These are phyloP conservation scores for Grammomys surdaster DNA, from an alignment of 2,113 vertebrate genomes.

Conservation along the genomic window DNA sequence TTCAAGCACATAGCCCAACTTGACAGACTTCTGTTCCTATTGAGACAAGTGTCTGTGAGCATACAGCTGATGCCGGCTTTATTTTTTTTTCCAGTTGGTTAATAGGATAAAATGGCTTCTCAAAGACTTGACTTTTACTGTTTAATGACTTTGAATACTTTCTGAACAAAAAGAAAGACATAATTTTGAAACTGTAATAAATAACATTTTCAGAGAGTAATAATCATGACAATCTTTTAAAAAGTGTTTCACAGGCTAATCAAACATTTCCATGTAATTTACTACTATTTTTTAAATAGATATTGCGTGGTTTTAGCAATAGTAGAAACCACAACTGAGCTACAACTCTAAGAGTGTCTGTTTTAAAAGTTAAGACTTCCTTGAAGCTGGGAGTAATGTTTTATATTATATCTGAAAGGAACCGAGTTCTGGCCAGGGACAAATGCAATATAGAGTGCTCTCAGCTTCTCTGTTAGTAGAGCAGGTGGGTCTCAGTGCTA, in stretches of 20 bases:
- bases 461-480: background rate
- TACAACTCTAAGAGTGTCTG: conserved; percentile 14
- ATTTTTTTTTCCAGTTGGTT: conserved; percentile 46
- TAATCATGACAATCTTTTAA: background rate
- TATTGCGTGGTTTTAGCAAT: background rate
- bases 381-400: background rate
- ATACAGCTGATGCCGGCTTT: conserved; percentile 40
- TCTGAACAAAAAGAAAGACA: conserved; percentile 37
- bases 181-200: conserved; percentile 41
- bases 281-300: background rate
- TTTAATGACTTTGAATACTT: conserved; percentile 40
- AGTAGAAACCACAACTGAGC: background rate
- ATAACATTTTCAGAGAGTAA: background rate
- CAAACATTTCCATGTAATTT: background rate
- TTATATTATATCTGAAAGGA: conserved; percentile 31
- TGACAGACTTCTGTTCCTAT: conserved; percentile 40
- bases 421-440: background rate
- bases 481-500: background rate
- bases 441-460: background rate
- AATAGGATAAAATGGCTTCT: conserved; percentile 54
- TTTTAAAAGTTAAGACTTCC: conserved; percentile 35
- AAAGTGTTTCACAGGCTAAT: conserved; percentile 41
- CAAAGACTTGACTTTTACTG: conserved; percentile 51
- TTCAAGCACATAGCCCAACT: background rate
- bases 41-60: conserved; percentile 14